Evolutionary conservation across 2,888 invertebrate species (phyloP), one percentile per base, ranked within the genome.

Genomic region (Entomobrya proxima): DNA sequence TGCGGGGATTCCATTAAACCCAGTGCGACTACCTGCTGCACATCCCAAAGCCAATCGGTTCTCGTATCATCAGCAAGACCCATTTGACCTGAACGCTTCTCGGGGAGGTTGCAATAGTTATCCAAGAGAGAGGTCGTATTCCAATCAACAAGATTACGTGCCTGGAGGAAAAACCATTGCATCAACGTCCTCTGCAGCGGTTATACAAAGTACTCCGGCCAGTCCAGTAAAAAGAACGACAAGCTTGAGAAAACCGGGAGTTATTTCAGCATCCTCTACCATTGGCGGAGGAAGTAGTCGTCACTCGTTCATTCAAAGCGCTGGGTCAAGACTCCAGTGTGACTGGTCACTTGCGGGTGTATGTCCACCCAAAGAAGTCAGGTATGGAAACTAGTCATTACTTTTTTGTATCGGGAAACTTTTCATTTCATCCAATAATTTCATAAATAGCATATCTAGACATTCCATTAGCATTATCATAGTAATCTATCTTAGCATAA

Each of bases 261-360:
- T 32, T 27, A 78, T 78, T 11, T 78, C 84, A 9, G 67, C 44
- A 24, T 69, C 84, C 1, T 27, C 84, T n/a, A 44, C 67, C 5
- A 47, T 74, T 30, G 69, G 69, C 18, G 61, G 79, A 18, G 78
- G 78, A 35, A 75, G 30, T 30, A 78, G 79, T 74, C 85, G 79
- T 58, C 79, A 78, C 24, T 85, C 85, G 0, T 85, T 61, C 37
- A 85, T 79, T 21, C 85, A 85, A 50, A 64, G 74, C n/a, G 37
- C 24, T 35, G 79, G 79, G 24, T 85, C 85, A 13, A 61, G 58
- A 50, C 72, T 80, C n/a, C 79, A 80, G 76, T 90, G 90, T 85
- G 90, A 90, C 74, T 90, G 90, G 90, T 89, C 89, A 24, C 77
- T 90, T 7, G 90, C 90, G 77, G 90, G 90, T 58, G 89, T 90